These are phyloP conservation scores for Enteromius unitaeniatus DNA, from an alignment of 2,797 vertebrate species.

Conservation along the genomic window DNA sequence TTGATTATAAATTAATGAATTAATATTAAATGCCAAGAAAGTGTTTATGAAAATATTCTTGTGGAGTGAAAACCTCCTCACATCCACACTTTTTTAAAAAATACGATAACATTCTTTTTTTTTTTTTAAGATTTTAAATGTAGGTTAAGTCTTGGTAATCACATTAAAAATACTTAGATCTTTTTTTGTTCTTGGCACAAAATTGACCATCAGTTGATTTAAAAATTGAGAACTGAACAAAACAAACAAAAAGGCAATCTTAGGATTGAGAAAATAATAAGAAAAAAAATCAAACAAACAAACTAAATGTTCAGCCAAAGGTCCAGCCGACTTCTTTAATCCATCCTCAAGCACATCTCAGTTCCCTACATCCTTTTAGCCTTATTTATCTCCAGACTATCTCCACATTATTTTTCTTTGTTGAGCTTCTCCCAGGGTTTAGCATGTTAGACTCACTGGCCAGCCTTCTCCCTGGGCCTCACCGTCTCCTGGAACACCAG, in stretches of 20 bases:
- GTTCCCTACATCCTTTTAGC: slow-evolving; percentile 36
- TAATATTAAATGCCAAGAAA: not conserved
- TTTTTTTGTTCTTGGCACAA: not conserved
- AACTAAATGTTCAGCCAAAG: slow-evolving; percentile 30
- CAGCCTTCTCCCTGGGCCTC: slow-evolving; percentile 66
- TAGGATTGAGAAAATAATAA: slow-evolving; percentile 3
- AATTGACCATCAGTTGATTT: not conserved
- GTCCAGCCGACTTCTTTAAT: slow-evolving; percentile 28
- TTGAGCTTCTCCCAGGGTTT: slow-evolving; percentile 28
- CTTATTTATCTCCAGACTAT: slow-evolving; percentile 26
- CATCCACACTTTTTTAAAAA: not conserved
- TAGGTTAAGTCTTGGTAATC: not conserved
- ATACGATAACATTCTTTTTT: not conserved
- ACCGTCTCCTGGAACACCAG: slow-evolving; percentile 87
- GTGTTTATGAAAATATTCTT: slow-evolving; percentile 5
- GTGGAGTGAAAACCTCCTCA: not conserved
- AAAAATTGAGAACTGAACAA: not conserved
- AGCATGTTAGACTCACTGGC: slow-evolving; percentile 24
- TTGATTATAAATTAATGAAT: not conserved
- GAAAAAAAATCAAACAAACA: slow-evolving; percentile 25
- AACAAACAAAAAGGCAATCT: slow-evolving; percentile 11
- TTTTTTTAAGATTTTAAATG: not conserved
- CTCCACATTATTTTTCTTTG: slow-evolving; percentile 25
- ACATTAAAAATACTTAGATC: not conserved
- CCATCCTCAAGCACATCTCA: slow-evolving; percentile 21